phyloP scores from a whole-genome alignment of 37 sponge, comb jelly and placozoan genomes.

The Axinella damicornis region DNA sequence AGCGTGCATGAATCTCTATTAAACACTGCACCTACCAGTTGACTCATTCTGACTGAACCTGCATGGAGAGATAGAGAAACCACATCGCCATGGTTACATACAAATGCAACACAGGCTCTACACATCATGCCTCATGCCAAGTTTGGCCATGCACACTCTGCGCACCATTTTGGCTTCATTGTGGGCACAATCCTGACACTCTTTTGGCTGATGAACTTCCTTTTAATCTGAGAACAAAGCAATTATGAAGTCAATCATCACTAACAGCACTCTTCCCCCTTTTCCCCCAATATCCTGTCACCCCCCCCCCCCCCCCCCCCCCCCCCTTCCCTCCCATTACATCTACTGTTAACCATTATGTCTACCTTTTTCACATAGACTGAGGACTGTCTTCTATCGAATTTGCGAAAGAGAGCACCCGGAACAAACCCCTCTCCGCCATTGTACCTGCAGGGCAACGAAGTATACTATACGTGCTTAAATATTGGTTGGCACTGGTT shows the following conservation, averaged over 20 bases:
- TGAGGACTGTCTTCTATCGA: constrained; percentile 59
- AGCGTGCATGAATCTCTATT: too few relatives aligned
- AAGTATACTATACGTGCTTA: background rate
- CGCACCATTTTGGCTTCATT: constrained; percentile 59
- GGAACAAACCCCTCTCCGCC: constrained; percentile 68
- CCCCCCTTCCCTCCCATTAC: background rate
- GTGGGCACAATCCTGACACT: constrained; percentile 46
- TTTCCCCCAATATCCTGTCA: too few relatives aligned
- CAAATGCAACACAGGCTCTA: too few relatives aligned
- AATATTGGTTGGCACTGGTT: too few relatives aligned
- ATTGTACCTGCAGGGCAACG: constrained; percentile 36
- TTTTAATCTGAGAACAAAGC: constrained; percentile 22
- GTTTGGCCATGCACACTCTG: background rate
- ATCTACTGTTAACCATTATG: background rate
- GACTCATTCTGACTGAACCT: too few relatives aligned
- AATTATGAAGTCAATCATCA: background rate
- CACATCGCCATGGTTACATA: too few relatives aligned
- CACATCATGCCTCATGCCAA: background rate
- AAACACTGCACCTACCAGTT: too few relatives aligned
- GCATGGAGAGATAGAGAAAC: too few relatives aligned
- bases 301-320: too few relatives aligned
- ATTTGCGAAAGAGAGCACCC: constrained; percentile 52
- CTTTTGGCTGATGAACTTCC: constrained; percentile 28
- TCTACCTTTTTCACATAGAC: constrained; percentile 65
- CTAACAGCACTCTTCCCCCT: too few relatives aligned